Conservation (phyloP, 2,797 vertebrate genomes). For the Acanthurus tractus region DNA sequence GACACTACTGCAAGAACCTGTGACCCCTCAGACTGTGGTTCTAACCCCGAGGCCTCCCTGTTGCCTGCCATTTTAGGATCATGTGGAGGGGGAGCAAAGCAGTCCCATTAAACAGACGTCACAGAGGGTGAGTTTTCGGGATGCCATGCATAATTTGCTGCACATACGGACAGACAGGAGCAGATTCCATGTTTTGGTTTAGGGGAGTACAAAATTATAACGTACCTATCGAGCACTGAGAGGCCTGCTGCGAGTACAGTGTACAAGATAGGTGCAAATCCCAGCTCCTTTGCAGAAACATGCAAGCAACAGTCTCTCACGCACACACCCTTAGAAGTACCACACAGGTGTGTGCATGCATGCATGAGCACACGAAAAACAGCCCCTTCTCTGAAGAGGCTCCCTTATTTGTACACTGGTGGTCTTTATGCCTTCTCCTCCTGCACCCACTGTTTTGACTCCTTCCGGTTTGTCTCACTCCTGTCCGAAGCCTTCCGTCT, state of each 20-base stretch:
- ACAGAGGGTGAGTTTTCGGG: conserved; percentile 45
- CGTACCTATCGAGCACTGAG: conserved; percentile 2
- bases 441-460: neutral
- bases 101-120: conserved; percentile 26
- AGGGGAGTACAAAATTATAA: conserved; percentile 28
- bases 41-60: neutral
- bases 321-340: conserved; percentile 28
- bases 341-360: conserved; percentile 24
- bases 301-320: conserved; percentile 40
- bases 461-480: conserved; percentile 86
- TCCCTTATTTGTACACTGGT: conserved; percentile 73
- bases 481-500: conserved; percentile 97
- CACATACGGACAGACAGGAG: conserved; percentile 64
- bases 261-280: conserved; percentile 10
- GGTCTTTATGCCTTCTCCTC: conserved; percentile 30
- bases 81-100: conserved; percentile 11
- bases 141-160: conserved; percentile 55
- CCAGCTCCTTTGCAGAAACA: conserved; percentile 38
- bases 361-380: conserved; percentile 40
- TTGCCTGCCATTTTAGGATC: conserved; percentile 8
- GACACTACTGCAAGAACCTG: conserved; percentile 19
- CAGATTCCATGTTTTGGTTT: conserved; percentile 67
- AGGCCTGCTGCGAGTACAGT: conserved; percentile 28
- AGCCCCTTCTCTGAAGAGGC: conserved; percentile 44
- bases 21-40: neutral